Evolutionary conservation across 2,888 invertebrate genomes (phyloP), one percentile per base, ranked within the genome.

Genomic region (Drosophila buzzatii): DNA sequence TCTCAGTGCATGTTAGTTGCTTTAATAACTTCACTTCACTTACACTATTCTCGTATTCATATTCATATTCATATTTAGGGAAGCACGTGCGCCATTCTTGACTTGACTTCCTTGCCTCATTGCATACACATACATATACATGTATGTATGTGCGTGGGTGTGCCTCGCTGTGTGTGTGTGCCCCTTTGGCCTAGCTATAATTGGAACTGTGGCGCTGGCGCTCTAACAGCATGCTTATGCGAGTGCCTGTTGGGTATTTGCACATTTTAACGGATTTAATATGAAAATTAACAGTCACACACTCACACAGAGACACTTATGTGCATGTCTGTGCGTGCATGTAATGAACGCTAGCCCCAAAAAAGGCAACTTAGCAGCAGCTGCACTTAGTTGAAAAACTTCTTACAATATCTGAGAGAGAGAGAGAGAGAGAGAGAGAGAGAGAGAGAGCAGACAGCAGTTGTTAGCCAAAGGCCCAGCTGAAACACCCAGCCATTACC

Each of bases 231-330:
- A 56, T 55, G 62, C 62, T 62, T 45, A 49, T 23, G 35, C n/a
- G 71, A 78, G 76, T 81, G 82, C 85, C 85, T 85, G 79, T 81
- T 81, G 88, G 88, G 85, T 85, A 81, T 85, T 87, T 88, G 81
- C 83, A 75, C 85, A 88, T 85, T 87, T 88, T 87, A 88, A 85
- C 88, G 85, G 85, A 85, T 85, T 87, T 87, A 85, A 85, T 88
- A 85, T 85, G 85, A 85, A 85, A 85, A 85, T 85, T 85, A 85
- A 85, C 88, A 87, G 73, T 82, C 68, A 73, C 60, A 68, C 52
- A 69, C 58, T 56, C 57, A 47, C 66, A 52, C 56, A 45, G 59
- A 27, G 39, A 41, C 45, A 37, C 51, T 41, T 4, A 23, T 23
- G 23, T 45, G 39, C 23, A 9, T 65, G 49, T 31, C 45, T 58